phyloP scores from a whole-genome alignment of 2,797 vertebrate species.

The Pipistrellus kuhlii region DNA sequence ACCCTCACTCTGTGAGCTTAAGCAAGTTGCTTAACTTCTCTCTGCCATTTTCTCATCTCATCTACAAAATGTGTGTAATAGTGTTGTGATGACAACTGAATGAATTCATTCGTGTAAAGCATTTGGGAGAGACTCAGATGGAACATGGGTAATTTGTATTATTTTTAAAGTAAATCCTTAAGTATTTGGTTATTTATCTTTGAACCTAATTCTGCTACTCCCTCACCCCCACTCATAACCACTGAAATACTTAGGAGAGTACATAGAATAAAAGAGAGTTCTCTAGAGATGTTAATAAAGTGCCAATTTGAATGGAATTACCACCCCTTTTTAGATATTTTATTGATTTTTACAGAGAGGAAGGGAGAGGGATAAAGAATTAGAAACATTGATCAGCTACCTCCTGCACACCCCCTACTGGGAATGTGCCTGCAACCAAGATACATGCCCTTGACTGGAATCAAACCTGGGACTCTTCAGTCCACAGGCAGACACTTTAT shows the following conservation, averaged over 20 bases:
- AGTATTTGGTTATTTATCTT: background rate
- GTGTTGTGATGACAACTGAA: background rate
- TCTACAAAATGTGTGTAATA: background rate
- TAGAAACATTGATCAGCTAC: too few relatives aligned
- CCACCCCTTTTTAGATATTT: background rate
- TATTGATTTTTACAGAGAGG: too few relatives aligned
- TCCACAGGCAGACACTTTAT: too few relatives aligned
- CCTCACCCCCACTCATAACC: background rate
- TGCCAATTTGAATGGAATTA: background rate
- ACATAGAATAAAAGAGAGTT: background rate
- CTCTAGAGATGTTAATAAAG: background rate
- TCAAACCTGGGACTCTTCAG: too few relatives aligned
- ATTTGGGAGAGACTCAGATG: background rate
- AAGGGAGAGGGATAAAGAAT: too few relatives aligned
- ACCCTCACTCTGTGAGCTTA: background rate
- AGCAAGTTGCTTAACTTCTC: background rate
- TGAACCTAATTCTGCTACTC: background rate
- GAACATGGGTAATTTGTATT: background rate
- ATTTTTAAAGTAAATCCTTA: conserved; percentile 43
- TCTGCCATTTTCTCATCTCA: background rate
- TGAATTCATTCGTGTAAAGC: background rate
- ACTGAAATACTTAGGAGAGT: background rate
- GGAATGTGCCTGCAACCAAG: too few relatives aligned
- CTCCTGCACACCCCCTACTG: too few relatives aligned
- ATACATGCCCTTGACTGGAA: too few relatives aligned